Conservation (phyloP, 2,113 vertebrate species). For the Numida meleagris region DNA sequence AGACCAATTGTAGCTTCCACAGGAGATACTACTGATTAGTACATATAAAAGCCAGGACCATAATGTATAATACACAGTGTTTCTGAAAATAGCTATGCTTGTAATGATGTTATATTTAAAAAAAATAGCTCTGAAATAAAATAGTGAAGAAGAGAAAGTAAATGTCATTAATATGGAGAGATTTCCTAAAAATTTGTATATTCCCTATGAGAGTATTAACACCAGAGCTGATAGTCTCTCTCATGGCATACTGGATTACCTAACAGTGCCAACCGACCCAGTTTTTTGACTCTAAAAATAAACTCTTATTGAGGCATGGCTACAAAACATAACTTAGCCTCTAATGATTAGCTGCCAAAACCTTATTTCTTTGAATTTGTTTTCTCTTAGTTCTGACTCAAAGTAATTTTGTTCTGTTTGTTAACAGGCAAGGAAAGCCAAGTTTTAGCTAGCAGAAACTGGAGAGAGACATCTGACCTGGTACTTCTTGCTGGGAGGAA, state of each 20-base stretch:
- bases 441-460: neutral
- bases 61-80: neutral
- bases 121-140: neutral
- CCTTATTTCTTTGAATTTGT: neutral
- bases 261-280: neutral
- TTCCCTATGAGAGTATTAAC: neutral
- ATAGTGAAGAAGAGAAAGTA: fast-evolving
- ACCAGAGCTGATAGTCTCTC: neutral
- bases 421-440: neutral
- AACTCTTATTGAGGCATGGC: neutral
- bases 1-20: neutral
- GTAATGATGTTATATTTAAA: too few relatives aligned
- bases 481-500: neutral
- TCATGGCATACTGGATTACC: neutral
- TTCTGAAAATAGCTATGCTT: neutral
- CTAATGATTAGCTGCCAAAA: neutral
- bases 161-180: neutral
- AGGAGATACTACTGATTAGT: neutral
- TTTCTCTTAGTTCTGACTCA: neutral
- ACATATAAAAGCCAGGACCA: neutral
- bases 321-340: neutral
- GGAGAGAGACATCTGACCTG: neutral
- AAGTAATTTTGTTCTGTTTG: neutral
- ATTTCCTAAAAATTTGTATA: neutral
- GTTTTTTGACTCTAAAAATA: neutral